These are phyloP conservation scores for Belgica antarctica DNA, from an alignment of 2,888 invertebrate genomes.

Conservation along the genomic window DNA sequence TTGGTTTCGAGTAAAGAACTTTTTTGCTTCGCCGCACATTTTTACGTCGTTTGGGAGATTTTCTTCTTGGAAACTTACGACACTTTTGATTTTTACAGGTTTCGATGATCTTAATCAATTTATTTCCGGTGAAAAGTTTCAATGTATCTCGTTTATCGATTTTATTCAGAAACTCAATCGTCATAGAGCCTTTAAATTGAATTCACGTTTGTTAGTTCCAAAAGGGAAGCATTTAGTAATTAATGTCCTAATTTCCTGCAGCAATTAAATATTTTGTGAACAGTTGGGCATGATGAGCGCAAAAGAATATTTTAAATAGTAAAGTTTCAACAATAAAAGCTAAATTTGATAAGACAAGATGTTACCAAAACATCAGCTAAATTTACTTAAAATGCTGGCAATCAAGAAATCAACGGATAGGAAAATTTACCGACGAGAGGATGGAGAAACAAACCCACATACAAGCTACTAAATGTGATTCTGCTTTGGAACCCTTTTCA, in stretches of 20 bases:
- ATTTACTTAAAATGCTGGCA: conserved; percentile 3
- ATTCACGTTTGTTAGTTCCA: too few species aligned
- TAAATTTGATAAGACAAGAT: too few species aligned
- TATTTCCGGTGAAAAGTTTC: conserved; percentile 6
- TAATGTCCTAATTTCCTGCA: too few species aligned
- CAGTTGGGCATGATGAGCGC: too few species aligned
- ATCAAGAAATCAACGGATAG: conserved; percentile 20
- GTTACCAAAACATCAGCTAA: conserved; percentile 3
- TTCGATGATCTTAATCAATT: not conserved
- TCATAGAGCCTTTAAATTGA: too few species aligned
- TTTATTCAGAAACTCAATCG: not conserved
- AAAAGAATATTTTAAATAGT: not conserved
- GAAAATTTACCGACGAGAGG: not conserved
- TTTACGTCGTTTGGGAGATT: too few species aligned
- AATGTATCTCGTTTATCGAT: too few species aligned
- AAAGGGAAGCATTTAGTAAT: too few species aligned
- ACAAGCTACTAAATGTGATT: not conserved
- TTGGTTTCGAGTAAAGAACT: not conserved
- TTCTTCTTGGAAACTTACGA: not conserved
- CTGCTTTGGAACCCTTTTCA: conserved; percentile 5
- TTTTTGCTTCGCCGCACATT: not conserved
- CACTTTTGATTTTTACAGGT: too few species aligned
- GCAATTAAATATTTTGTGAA: too few species aligned
- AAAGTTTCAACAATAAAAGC: not conserved
- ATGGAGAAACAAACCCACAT: conserved; percentile 18